Evolutionary conservation across 2,797 vertebrate species (phyloP), one percentile per base, ranked within the genome.

Genomic region (Eulemur rubriventer): DNA sequence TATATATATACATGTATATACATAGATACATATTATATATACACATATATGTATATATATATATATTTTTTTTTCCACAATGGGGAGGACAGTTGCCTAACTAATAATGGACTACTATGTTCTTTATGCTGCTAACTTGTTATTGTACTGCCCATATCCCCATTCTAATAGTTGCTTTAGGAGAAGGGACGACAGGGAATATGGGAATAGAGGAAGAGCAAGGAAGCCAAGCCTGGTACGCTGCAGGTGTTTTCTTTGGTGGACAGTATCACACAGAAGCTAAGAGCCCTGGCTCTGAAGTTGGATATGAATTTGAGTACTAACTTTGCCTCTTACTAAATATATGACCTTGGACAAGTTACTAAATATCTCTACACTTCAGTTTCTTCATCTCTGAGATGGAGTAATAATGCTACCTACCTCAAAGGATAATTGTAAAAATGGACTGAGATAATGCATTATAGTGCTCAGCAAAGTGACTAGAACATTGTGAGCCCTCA

Each of bases 121-220:
- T 72, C 22, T 90, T 95, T 72, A 69, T 8, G 35, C 59, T 69
- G 41, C 22, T 55, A 89, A 85, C 22, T 67, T 75, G 35, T 84
- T 65, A 76, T 84, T 52, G 81, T 72, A 70, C 50, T 59, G 22
- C 13, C 28, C 38, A 24, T 2, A 24, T 55, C 10, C 17, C 35
- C 43, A 46, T 97, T 96, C 46, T 92, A 55, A 69, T 72, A 75
- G 46, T 69, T 57, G 67, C 30, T 88, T 80, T 67, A 76, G n/a
- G 65, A 55, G 38, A 91, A 76, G 43, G 59, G 16, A 26, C 30
- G 26, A 65, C 14, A 9, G 33, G 8, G 11, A 59, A 46, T 41
- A 2, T 43, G n/a, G 13, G 28, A 70, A 10, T 24, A 80, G 9
- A 55, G 18, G 38, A 46, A 94, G 65, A 72, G 13, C 35, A 61